phyloP scores from a whole-genome alignment of 2,797 vertebrate genomes.

The Pseudochirops corinnae region DNA sequence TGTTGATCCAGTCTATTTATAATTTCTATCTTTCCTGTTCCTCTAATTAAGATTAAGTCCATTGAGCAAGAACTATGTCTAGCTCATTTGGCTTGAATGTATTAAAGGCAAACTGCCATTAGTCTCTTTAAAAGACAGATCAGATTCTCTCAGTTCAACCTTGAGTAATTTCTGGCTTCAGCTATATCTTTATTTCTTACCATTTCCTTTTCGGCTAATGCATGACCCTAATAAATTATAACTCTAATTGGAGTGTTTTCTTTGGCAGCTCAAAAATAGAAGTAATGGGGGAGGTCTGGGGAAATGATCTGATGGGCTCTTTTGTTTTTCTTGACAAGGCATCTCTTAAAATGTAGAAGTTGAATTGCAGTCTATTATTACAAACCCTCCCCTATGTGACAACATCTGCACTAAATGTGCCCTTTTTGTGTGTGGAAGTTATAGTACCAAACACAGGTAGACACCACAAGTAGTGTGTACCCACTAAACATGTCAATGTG shows the following conservation, averaged over 20 bases:
- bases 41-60: slow-evolving; percentile 40
- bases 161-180: slow-evolving; percentile 42
- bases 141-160: slow-evolving; percentile 22
- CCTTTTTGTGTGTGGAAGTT: slow-evolving; percentile 44
- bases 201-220: slow-evolving; percentile 48
- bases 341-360: slow-evolving; percentile 60
- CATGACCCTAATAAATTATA: slow-evolving; percentile 55
- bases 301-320: slow-evolving; percentile 53
- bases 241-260: slow-evolving; percentile 55
- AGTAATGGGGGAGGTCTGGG: slow-evolving; percentile 43
- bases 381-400: slow-evolving; percentile 64
- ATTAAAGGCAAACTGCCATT: slow-evolving; percentile 25
- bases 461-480: slow-evolving; percentile 28
- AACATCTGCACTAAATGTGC: slow-evolving; percentile 58
- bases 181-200: not conserved
- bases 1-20: not conserved
- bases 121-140: slow-evolving; percentile 23
- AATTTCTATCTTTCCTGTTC: slow-evolving; percentile 49
- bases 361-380: slow-evolving; percentile 62
- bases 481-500: slow-evolving; percentile 45
- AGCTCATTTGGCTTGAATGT: slow-evolving; percentile 38
- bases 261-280: slow-evolving; percentile 59
- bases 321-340: slow-evolving; percentile 66
- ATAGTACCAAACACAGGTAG: slow-evolving; percentile 45
- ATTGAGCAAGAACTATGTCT: not conserved